phyloP scores from a whole-genome alignment of 2,888 invertebrate genomes.

The Ophion ventricosus region DNA sequence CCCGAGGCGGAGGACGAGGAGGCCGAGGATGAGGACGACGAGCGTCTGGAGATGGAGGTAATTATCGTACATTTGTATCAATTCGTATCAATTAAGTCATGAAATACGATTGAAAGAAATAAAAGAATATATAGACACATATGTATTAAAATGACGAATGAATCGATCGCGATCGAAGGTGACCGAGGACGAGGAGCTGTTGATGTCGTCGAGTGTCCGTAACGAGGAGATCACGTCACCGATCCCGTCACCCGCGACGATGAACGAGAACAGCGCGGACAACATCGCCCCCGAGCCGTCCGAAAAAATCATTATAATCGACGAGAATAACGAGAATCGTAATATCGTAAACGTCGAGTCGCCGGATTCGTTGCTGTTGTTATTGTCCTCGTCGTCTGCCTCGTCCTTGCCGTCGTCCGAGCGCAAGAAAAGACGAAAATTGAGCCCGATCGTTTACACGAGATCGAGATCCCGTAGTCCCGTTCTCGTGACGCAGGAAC shows the following conservation, averaged over 20 bases:
- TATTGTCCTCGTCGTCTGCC: not conserved
- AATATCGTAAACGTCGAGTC: constrained; percentile 75
- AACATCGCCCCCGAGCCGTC: constrained; percentile 43
- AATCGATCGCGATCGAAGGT: constrained; percentile 69
- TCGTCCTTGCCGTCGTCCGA: constrained; percentile 67
- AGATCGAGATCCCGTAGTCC: constrained; percentile 77
- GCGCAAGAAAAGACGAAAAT: constrained; percentile 76
- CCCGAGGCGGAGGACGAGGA: constrained; percentile 76
- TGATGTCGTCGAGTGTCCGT: constrained; percentile 71
- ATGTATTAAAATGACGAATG: not conserved
- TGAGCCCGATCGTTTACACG: constrained; percentile 81
- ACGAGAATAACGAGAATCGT: constrained; percentile 76
- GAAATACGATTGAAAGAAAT: not conserved
- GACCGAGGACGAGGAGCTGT: constrained; percentile 78
- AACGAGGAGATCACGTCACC: constrained; percentile 66
- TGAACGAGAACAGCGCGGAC: constrained; percentile 76
- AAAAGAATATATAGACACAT: not conserved
- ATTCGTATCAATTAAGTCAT: not conserved
- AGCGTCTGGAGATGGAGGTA: constrained; percentile 79
- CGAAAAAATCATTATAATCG: constrained; percentile 55
- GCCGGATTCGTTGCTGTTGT: not conserved
- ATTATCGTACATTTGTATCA: no score
- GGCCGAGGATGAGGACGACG: constrained; percentile 64
- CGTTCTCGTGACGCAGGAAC: constrained; percentile 33
- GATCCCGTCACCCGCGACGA: constrained; percentile 79